Conservation (phyloP, 64 coral and sea anemone species). For the Hydrozoanthus tunicans region DNA sequence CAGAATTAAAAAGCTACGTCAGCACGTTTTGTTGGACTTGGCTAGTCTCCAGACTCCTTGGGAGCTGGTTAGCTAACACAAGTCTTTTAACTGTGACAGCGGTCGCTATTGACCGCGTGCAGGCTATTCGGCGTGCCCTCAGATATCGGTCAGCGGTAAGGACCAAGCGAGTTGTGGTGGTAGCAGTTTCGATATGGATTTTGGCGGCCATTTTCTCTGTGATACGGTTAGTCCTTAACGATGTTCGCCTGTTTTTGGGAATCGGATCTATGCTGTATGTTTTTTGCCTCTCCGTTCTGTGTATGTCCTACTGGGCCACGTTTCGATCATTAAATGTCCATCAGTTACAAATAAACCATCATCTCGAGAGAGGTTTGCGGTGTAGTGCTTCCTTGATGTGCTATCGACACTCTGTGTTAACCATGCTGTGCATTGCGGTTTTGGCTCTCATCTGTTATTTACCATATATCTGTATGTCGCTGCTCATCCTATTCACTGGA, state of each 20-base stretch:
- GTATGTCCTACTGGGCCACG: constrained; percentile 21
- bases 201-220: constrained; percentile 31
- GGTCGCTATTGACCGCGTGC: constrained; percentile 41
- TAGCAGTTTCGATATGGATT: constrained; percentile 31
- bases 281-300: constrained; percentile 27
- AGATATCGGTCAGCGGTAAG: constrained; percentile 46
- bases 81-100: constrained; percentile 33
- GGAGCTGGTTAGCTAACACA: constrained; percentile 33
- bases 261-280: constrained; percentile 32
- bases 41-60: constrained; percentile 46
- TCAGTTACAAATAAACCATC: constrained; percentile 9
- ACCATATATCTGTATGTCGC: constrained; percentile 36
- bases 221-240: constrained; percentile 2
- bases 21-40: constrained; percentile 44
- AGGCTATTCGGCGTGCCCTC: constrained; percentile 7
- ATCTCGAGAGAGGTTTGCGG: neutral
- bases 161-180: constrained; percentile 14
- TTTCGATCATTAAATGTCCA: constrained; percentile 36
- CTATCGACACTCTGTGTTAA: constrained; percentile 21
- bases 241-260: constrained; percentile 38
- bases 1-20: constrained; percentile 26
- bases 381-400: constrained; percentile 1
- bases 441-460: constrained; percentile 17
- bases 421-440: constrained; percentile 31
- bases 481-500: constrained; percentile 17